A percentile compares a stretch with the other conserved stretches of the same genome.
phyloP scores from a whole-genome alignment of 2,797 vertebrate species.

The Rhynchonycteris naso region DNA sequence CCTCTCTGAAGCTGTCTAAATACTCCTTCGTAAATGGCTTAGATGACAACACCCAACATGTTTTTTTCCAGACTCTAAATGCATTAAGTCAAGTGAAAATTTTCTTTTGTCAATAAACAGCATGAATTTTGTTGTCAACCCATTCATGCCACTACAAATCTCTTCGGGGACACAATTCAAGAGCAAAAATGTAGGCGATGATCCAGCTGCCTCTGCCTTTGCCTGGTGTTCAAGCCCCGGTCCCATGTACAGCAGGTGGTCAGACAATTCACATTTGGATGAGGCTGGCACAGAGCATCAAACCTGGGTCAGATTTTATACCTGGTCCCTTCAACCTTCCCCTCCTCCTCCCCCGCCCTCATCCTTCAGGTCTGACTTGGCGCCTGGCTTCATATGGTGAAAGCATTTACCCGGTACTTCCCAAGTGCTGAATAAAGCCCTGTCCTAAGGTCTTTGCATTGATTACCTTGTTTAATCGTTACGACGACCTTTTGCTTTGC shows the following conservation, averaged over 20 bases:
- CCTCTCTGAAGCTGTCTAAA: background rate
- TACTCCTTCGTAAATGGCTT: background rate
- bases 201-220: background rate
- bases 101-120: slow-evolving; percentile 8
- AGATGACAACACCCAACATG: background rate
- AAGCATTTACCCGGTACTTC: background rate
- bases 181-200: background rate
- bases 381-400: background rate
- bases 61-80: background rate
- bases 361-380: background rate
- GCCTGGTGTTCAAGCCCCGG: background rate
- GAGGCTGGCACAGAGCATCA: background rate
- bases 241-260: background rate
- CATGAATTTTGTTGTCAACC: background rate
- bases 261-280: background rate
- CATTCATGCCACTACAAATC: background rate
- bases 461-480: background rate
- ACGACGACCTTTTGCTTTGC: background rate
- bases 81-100: background rate
- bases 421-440: background rate
- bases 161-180: background rate
- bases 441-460: background rate
- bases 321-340: background rate
- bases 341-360: background rate
- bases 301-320: background rate